Conservation (phyloP, 2,113 vertebrate genomes). For the Bos indicus region DNA sequence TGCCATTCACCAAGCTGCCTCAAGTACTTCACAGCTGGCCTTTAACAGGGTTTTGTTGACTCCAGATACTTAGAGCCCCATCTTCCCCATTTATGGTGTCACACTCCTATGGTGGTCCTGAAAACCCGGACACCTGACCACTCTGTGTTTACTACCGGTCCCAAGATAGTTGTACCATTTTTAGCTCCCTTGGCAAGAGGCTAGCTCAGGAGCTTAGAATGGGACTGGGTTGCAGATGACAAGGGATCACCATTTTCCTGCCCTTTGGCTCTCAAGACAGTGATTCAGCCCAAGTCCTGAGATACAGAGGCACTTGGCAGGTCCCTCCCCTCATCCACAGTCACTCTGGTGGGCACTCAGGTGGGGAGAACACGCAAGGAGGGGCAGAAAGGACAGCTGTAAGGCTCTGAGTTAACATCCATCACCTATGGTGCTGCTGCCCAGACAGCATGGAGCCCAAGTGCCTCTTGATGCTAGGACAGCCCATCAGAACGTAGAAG, state of each 20-base stretch:
- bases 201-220: not conserved
- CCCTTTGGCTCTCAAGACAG: not conserved
- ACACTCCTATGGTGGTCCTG: not conserved
- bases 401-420: not conserved
- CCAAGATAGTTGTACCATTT: not conserved
- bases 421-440: not conserved
- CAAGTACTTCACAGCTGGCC: not conserved
- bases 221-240: not conserved
- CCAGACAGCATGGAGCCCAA: not conserved
- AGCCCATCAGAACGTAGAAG: not conserved
- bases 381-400: not conserved
- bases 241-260: not conserved
- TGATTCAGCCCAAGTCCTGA: not conserved
- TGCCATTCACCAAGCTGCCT: not conserved
- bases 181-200: not conserved
- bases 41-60: not conserved
- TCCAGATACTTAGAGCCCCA: not conserved
- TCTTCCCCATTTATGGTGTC: not conserved
- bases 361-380: not conserved
- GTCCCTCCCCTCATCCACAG: not conserved
- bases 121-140: not conserved
- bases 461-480: rapidly evolving
- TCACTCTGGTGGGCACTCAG: not conserved
- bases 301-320: not conserved
- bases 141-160: not conserved